These are phyloP conservation scores for Erannis defoliaria DNA, from an alignment of 2,888 invertebrate genomes.

Conservation along the genomic window DNA sequence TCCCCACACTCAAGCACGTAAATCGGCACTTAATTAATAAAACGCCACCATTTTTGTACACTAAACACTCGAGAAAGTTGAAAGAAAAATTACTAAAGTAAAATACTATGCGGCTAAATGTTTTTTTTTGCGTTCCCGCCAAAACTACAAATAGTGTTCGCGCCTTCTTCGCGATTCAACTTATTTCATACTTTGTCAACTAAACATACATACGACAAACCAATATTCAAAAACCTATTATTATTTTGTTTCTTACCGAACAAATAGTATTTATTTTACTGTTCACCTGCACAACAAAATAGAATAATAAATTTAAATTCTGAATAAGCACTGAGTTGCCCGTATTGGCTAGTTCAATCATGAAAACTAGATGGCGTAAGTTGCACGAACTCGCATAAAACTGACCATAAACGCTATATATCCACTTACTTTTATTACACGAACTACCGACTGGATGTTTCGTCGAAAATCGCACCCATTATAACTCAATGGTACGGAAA, in stretches of 20 bases:
- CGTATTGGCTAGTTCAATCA: constrained; percentile 70
- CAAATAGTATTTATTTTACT: neutral
- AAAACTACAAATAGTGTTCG: too few relatives aligned
- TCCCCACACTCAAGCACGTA: too few relatives aligned
- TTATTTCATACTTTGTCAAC: too few relatives aligned
- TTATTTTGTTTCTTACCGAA: too few relatives aligned
- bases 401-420: constrained; percentile 70
- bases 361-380: constrained; percentile 50
- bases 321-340: constrained; percentile 53
- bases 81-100: too few relatives aligned
- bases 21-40: too few relatives aligned
- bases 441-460: constrained; percentile 58
- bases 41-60: too few relatives aligned
- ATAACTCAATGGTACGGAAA: constrained; percentile 57
- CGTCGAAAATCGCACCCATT: constrained; percentile 51
- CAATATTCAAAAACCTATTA: too few relatives aligned
- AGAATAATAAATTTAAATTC: constrained; percentile 2
- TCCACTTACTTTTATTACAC: constrained; percentile 75
- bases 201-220: too few relatives aligned
- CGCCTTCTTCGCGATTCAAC: too few relatives aligned
- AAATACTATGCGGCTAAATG: neutral
- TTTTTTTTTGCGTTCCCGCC: too few relatives aligned
- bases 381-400: constrained; percentile 72
- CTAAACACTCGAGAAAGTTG: too few relatives aligned
- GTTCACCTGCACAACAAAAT: neutral